Percentiles rank a stretch among this genome's conserved stretches.
These are phyloP conservation scores for Lithobius niger DNA, from an alignment of 1,140 invertebrate species.

Conservation along the genomic window DNA sequence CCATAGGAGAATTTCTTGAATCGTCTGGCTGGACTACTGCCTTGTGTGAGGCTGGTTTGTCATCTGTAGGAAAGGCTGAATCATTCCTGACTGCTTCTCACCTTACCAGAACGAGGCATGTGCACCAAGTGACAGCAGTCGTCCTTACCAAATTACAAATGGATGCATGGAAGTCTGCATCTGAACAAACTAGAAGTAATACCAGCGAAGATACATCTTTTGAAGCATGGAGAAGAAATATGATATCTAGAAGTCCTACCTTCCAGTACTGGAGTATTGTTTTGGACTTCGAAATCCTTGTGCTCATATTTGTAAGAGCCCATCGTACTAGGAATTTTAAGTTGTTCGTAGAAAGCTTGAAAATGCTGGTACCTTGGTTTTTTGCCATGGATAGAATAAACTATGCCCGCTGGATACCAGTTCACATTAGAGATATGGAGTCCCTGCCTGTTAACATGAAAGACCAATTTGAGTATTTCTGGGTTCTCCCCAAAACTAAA, in stretches of 20 bases:
- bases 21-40: conserved; percentile 19
- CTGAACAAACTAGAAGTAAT: neutral
- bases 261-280: conserved; percentile 15
- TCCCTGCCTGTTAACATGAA: conserved; percentile 5
- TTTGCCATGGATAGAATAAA: conserved; percentile 16
- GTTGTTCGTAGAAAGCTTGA: conserved; percentile 9
- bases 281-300: conserved; percentile 13
- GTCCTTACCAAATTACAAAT: neutral
- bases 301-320: conserved; percentile 11
- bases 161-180: neutral
- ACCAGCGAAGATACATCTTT: conserved; percentile 2
- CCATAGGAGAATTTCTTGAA: conserved; percentile 19
- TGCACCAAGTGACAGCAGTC: conserved; percentile 15
- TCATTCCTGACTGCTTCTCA: conserved; percentile 15
- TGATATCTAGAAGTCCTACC: conserved; percentile 6
- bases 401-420: conserved; percentile 7
- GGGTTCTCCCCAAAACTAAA: conserved; percentile 6
- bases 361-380: conserved; percentile 13
- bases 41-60: neutral
- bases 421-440: conserved; percentile 18
- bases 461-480: conserved; percentile 14
- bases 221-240: conserved; percentile 13
- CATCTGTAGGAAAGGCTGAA: neutral
- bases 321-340: conserved; percentile 13
- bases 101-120: conserved; percentile 12